Base-by-base conservation (phyloP, 1,140 invertebrate genomes). In the Panulirus ornatus region DNA sequence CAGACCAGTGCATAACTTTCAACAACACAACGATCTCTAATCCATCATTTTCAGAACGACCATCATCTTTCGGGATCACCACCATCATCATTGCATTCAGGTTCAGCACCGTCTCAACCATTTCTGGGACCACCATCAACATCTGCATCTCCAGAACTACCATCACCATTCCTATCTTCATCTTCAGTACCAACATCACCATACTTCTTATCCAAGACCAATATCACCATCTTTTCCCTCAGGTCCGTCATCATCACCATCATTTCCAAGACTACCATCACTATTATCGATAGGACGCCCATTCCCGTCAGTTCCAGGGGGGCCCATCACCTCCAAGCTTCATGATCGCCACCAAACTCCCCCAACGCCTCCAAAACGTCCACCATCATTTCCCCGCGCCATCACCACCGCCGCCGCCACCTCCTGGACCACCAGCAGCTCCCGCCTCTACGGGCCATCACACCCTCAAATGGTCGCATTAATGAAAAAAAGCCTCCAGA, bases 401-500 rank as follows among this genome's bases (percentile, higher is more conserved):
- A 30, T 27, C 58, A 66, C 22, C 16, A 30, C 58, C 44, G 14
- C 14, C n/a, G 42, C 51, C 51, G 66, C 54, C 51, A 27, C 27
- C 79, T 9, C 27, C 22, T 36, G 79, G 30, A 16, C 51, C 79
- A 75, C 73, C 36, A 75, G 14, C 36, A 42, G 47, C 47, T 58
- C 51, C 51, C 47, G 79, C 79, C n/a, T n/a, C n/a, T 22, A 83
- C 58, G 81, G 54, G 30, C 58, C 81, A 83, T 83, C 58, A 83
- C 81, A 83, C 81, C 81, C 51, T 83, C 40, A 66, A 83, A 83
- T 66, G 66, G 11, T 54, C 58, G 40, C 9, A 36, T 66, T 83
- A 83, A 40, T 58, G 38, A 86, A 51, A 58, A 54, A 87, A 79
- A 38, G 27, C 19, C 47, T 58, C 42, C 30, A 27, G n/a, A 51